Percentiles rank a stretch among this genome's conserved stretches.
Conservation (phyloP, 2,888 invertebrate genomes). For the Serripes groenlandicus region DNA sequence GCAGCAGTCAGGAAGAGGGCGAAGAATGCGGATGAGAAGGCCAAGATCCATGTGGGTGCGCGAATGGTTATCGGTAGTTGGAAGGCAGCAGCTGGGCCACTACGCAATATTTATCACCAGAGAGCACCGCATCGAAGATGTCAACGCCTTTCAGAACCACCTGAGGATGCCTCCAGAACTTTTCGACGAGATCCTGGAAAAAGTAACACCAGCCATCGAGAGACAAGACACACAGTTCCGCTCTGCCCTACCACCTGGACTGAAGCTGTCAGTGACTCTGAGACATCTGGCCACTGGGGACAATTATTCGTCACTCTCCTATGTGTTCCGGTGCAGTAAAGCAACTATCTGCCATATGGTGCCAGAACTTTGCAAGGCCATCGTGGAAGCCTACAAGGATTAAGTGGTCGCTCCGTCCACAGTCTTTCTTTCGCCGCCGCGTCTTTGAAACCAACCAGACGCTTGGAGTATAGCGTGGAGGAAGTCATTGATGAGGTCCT, state of each 20-base stretch:
- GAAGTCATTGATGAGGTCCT: neutral
- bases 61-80: neutral
- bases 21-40: neutral
- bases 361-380: too few species aligned
- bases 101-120: neutral
- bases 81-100: neutral
- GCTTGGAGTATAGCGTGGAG: neutral
- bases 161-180: neutral
- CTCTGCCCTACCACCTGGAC: too few species aligned
- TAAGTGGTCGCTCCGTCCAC: neutral
- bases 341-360: too few species aligned
- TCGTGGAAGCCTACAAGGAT: too few species aligned
- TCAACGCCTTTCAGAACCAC: neutral
- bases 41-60: neutral
- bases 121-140: neutral
- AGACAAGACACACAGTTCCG: too few species aligned
- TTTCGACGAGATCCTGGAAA: too few species aligned
- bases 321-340: too few species aligned
- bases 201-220: too few species aligned
- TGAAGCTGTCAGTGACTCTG: too few species aligned
- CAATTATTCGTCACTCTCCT: too few species aligned
- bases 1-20: neutral
- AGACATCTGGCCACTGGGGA: too few species aligned
- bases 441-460: neutral
- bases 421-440: neutral